A percentile compares a stretch with the other conserved stretches of the same genome.
phyloP scores from a whole-genome alignment of 2,797 vertebrate species.

The Meda fulgida region DNA sequence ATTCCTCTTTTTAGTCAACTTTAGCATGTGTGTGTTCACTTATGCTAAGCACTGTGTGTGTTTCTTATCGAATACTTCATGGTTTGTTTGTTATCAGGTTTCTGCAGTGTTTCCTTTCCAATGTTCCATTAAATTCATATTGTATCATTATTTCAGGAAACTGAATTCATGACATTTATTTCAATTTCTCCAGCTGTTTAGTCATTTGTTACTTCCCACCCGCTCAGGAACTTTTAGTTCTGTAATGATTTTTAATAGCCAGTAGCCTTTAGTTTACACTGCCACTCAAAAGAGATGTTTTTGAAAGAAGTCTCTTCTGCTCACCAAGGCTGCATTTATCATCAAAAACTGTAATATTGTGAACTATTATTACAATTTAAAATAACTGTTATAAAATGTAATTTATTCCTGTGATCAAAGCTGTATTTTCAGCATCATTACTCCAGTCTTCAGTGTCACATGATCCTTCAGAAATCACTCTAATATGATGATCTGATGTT shows the following conservation, averaged over 20 bases:
- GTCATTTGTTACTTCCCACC: neutral
- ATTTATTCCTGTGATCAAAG: neutral
- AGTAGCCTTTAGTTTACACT: neutral
- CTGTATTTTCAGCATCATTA: too few relatives aligned
- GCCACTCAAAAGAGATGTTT: neutral
- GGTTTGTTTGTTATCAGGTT: neutral
- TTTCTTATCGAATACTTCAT: neutral
- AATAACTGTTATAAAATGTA: too few relatives aligned
- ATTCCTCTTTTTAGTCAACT: too few relatives aligned
- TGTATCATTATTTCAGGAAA: slow-evolving; percentile 1
- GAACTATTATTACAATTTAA: neutral
- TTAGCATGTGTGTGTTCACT: too few relatives aligned
- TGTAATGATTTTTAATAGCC: neutral
- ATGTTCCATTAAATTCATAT: neutral
- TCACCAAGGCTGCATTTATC: neutral
- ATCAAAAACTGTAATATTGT: neutral
- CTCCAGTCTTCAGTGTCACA: too few relatives aligned
- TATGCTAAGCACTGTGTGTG: too few relatives aligned
- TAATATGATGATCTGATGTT: neutral
- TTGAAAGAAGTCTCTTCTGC: neutral
- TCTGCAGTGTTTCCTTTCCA: neutral
- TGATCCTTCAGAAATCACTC: too few relatives aligned
- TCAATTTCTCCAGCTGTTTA: neutral
- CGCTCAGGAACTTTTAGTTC: neutral
- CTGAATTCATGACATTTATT: neutral